Evolutionary conservation across 2,113 vertebrate species (phyloP), one percentile per base, ranked within the genome.

Genomic region (Phyllostomus hastatus): DNA sequence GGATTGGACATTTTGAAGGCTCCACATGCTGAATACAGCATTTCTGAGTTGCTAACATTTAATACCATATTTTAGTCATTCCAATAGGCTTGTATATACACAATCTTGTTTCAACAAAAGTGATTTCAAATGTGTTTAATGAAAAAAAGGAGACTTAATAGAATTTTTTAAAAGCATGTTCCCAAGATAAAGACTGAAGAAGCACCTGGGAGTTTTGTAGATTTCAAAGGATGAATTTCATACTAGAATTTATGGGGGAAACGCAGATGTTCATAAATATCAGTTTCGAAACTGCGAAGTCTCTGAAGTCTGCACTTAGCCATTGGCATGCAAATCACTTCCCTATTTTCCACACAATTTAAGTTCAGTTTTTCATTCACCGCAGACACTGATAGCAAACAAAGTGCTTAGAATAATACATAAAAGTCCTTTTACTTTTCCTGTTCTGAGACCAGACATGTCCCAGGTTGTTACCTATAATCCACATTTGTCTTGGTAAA

Each of bases 261-360:
- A 97, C 91, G 76, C 97, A 97, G 97, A 97, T 97, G 97, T 94
- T 97, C 96, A 96, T 96, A 95, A 97, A 96, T 94, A 96, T 72
- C 85, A 75, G 78, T 87, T 97, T 92, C 94, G 75, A 95, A 91
- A 94, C 69, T 75, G 75, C 14, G 10, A 82, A 50, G 78, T 97
- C 96, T 97, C 94, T 97, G 94, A 97, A 95, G 90, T 91, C 91
- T 95, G 52, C 31, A 2, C 69, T 52, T 75, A 85, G 89, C 57
- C 82, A 64, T 92, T 79, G 48, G 88, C 64, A 94, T 95, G 84
- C 96, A 90, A 69, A 86, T 73, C 35, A 43, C n/a, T 82, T 80
- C 33, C 85, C 43, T 84, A 46, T 83, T 89, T 88, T 76, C 46
- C 26, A 92, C 91, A 95, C 90, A 96, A 91, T 95, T 94, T 89